Percentiles rank a stretch among this genome's conserved stretches.
Evolutionary conservation across 2,888 invertebrate species (phyloP).

Genomic region (Thumatha senex): DNA sequence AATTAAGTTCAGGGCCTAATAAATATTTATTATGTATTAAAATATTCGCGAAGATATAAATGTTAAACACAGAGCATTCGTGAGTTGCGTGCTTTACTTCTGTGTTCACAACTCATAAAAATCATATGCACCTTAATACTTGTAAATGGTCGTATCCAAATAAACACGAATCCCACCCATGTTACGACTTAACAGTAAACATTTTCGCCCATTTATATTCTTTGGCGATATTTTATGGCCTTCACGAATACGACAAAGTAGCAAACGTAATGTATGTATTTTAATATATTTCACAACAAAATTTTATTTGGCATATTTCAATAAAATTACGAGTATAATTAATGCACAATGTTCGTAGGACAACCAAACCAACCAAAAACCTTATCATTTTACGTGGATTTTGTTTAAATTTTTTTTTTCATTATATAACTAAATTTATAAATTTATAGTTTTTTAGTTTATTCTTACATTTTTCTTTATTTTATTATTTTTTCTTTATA

Average conservation of each 20-base stretch:
- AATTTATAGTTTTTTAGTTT: too few relatives aligned
- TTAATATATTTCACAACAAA: background rate
- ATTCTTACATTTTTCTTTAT: too few relatives aligned
- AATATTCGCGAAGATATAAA: too few relatives aligned
- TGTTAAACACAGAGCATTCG: too few relatives aligned
- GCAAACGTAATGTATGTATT: background rate
- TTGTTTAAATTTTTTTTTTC: too few relatives aligned
- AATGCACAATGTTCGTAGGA: too few relatives aligned
- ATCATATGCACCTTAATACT: constrained; percentile 40
- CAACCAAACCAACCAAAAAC: too few relatives aligned
- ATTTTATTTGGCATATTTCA: background rate
- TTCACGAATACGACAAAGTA: background rate
- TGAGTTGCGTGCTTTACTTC: constrained; percentile 44
- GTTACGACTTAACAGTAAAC: constrained; percentile 37
- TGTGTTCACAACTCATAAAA: constrained; percentile 33
- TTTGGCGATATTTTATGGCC: constrained; percentile 5
- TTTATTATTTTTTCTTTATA: too few relatives aligned
- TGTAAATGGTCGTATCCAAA: constrained; percentile 36
- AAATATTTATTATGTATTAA: too few relatives aligned
- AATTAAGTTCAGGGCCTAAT: too few relatives aligned
- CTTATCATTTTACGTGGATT: too few relatives aligned
- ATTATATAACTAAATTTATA: too few relatives aligned
- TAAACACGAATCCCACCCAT: constrained; percentile 24
- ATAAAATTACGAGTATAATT: background rate
- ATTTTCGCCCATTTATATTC: constrained; percentile 28